Evolutionary conservation across 1,140 invertebrate species (phyloP), one percentile per base, ranked within the genome.

Genomic region (Procambarus clarkii): DNA sequence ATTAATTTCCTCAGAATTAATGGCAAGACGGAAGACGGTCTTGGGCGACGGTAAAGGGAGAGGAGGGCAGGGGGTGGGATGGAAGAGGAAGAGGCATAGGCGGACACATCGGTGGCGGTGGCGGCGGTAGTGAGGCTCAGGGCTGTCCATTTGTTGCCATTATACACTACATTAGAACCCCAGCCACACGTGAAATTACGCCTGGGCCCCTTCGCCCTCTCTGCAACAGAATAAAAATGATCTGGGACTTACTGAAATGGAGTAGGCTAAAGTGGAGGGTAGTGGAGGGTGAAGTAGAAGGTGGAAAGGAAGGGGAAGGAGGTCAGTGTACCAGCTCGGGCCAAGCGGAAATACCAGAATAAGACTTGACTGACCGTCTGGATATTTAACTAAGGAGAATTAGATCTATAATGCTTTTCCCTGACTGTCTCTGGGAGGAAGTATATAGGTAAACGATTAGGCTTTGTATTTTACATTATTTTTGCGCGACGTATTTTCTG

Each of bases 1-100:
- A 91, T 91, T 91, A 91, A 91, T 91, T 91, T 91, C 82, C 89
- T 91, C 82, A 85, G 89, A 91, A 91, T 91, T 91, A 91, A 85
- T 91, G 89, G 89, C 89, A 85, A 91, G 89, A 91, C 89, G 89
- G 69, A 91, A 85, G 89, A 84, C 81, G 89, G 71, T 81, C 58
- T 5, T 54, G 48, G 79, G 50, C 79, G 87, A 78, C 45, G 69
- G 54, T 86, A 81, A 34, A 60, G 64, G 50, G 69, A 76, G 50
- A 76, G 69, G 44, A 5, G 60, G n/a, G 64, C 18, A 44, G 77
- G 24, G 7, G 54, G 54, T n/a, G 69, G 48, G 60, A 18, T 15
- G 18, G 69, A 24, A 24, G 82, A 76, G 71, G 84, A 77, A 34
- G 24, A 87, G 54, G 60, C 79, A 54, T 21, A 64, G 21, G 80